These are phyloP conservation scores for Megaceryle alcyon DNA, from an alignment of 2,797 vertebrate genomes.

Conservation along the genomic window DNA sequence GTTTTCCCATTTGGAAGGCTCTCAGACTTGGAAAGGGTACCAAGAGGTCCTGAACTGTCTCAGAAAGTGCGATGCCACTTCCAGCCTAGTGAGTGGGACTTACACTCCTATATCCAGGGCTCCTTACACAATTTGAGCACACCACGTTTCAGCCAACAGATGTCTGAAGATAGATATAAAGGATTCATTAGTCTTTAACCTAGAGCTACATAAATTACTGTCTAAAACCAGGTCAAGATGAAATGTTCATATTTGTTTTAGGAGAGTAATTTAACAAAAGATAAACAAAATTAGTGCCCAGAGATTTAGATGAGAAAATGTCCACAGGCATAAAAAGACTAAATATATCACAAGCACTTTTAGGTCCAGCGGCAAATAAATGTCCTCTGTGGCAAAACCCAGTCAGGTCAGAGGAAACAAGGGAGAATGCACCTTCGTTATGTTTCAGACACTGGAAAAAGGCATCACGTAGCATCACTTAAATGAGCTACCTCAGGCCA, in stretches of 20 bases:
- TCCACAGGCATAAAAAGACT: background rate
- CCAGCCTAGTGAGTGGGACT: background rate
- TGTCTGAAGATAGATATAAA: background rate
- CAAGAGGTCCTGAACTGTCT: background rate
- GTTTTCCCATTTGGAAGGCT: background rate
- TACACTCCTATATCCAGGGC: background rate
- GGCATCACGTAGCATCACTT: background rate
- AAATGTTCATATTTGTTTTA: conserved; percentile 15
- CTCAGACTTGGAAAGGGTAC: background rate
- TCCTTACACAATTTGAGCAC: background rate
- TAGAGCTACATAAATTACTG: background rate
- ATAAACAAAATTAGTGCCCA: background rate
- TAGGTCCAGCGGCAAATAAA: background rate
- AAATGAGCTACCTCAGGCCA: background rate
- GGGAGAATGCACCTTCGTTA: background rate
- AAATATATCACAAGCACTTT: background rate
- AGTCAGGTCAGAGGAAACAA: background rate
- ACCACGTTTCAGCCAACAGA: background rate
- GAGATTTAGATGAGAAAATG: background rate
- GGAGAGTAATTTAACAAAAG: background rate
- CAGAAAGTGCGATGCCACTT: background rate
- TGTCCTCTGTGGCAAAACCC: background rate
- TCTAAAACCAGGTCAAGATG: background rate
- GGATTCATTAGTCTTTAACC: background rate
- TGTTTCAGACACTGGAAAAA: background rate